phyloP scores from a whole-genome alignment of 2,888 invertebrate species.

The Sinohyriopsis cumingii region DNA sequence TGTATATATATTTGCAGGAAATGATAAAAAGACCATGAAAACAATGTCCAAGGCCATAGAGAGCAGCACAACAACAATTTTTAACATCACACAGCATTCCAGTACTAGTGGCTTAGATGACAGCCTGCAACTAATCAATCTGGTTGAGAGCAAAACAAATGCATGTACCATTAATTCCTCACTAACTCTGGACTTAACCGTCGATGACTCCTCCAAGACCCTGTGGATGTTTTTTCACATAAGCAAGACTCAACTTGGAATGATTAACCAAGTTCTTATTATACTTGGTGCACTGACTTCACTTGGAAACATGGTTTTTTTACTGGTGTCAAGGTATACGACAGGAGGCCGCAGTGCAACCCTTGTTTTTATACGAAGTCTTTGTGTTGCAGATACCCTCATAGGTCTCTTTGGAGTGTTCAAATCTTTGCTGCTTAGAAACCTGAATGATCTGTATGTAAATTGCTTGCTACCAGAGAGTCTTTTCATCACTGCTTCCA shows the following conservation, averaged over 20 bases:
- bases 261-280: background rate
- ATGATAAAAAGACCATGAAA: too few relatives aligned
- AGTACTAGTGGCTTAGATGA: too few relatives aligned
- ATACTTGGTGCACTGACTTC: constrained; percentile 37
- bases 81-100: too few relatives aligned
- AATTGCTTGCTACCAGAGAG: constrained; percentile 66
- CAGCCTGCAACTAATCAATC: too few relatives aligned
- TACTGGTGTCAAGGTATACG: constrained; percentile 51
- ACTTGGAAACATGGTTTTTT: constrained; percentile 43
- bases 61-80: too few relatives aligned
- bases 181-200: too few relatives aligned
- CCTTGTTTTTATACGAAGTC: constrained; percentile 60
- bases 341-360: constrained; percentile 56
- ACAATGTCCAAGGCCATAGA: too few relatives aligned
- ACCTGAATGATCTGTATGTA: constrained; percentile 35
- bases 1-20: too few relatives aligned
- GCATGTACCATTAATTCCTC: too few relatives aligned
- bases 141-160: too few relatives aligned
- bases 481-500: constrained; percentile 55
- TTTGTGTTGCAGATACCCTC: constrained; percentile 55
- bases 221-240: background rate
- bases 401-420: constrained; percentile 58
- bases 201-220: too few relatives aligned
- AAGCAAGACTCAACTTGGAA: too few relatives aligned
- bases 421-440: constrained; percentile 48